These are phyloP conservation scores for Asbolus verrucosus DNA, from an alignment of 1,140 invertebrate genomes.

Conservation along the genomic window DNA sequence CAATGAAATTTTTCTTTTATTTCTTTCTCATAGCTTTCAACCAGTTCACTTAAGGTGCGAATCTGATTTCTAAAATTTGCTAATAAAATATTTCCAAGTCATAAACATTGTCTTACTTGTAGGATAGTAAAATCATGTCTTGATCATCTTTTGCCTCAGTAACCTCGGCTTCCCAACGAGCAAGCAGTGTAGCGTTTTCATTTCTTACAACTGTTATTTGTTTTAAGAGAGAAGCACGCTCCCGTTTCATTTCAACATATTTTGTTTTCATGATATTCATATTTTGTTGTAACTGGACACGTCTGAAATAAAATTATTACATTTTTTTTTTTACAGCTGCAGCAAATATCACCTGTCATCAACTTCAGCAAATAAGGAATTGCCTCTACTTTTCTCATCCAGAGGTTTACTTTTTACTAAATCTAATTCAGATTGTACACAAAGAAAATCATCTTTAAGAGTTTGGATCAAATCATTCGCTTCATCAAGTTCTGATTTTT, in stretches of 20 bases:
- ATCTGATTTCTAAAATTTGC: slow-evolving; percentile 1
- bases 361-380: slow-evolving; percentile 61
- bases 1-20: background rate
- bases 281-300: slow-evolving; percentile 49
- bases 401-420: slow-evolving; percentile 53
- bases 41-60: background rate
- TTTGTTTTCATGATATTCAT: slow-evolving; percentile 38
- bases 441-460: slow-evolving; percentile 54
- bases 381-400: slow-evolving; percentile 55
- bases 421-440: slow-evolving; percentile 52
- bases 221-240: background rate
- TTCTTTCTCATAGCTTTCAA: slow-evolving; percentile 17
- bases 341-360: slow-evolving; percentile 57
- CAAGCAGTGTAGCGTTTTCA: background rate
- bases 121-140: background rate
- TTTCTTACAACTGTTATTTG: slow-evolving; percentile 1
- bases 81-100: background rate
- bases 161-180: background rate
- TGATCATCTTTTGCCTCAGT: background rate
- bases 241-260: slow-evolving; percentile 19
- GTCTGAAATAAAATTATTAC: slow-evolving; percentile 28
- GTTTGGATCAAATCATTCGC: slow-evolving; percentile 47
- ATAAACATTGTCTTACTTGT: slow-evolving; percentile 4
- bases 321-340: background rate
- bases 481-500: slow-evolving; percentile 52